Evolutionary conservation across 1,140 invertebrate species (phyloP).

Genomic region (Megalopta genalis): DNA sequence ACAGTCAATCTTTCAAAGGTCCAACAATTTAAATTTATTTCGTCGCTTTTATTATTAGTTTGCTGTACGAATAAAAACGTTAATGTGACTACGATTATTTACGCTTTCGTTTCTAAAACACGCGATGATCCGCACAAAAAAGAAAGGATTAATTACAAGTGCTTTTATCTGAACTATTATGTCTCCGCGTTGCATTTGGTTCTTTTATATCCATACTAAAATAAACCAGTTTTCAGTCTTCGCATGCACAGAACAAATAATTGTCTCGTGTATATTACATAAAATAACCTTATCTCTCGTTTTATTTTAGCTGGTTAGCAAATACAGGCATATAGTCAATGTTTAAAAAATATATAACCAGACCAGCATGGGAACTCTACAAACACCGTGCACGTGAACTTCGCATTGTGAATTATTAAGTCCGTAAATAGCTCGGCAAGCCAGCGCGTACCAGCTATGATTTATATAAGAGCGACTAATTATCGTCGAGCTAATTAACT

Average conservation of each 20-base stretch:
- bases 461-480: conserved; percentile 1
- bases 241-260: background rate
- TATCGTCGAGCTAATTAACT: conserved; percentile 9
- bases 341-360: background rate
- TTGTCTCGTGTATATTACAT: background rate
- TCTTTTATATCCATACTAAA: background rate
- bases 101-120: too few relatives aligned
- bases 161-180: background rate
- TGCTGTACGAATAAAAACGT: too few relatives aligned
- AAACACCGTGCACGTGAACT: background rate
- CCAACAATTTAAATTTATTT: too few relatives aligned
- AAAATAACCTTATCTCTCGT: background rate
- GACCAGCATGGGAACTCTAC: background rate
- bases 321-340: background rate
- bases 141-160: too few relatives aligned
- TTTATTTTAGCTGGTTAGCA: background rate
- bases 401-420: conserved; percentile 1
- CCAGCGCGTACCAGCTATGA: background rate
- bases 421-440: background rate
- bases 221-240: too few relatives aligned
- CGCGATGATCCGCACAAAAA: too few relatives aligned
- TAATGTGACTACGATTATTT: too few relatives aligned
- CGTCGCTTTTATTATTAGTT: too few relatives aligned
- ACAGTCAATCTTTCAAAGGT: too few relatives aligned
- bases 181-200: background rate